Conservation (phyloP, 2,888 invertebrate species). For the Chloroclysta siterata region DNA sequence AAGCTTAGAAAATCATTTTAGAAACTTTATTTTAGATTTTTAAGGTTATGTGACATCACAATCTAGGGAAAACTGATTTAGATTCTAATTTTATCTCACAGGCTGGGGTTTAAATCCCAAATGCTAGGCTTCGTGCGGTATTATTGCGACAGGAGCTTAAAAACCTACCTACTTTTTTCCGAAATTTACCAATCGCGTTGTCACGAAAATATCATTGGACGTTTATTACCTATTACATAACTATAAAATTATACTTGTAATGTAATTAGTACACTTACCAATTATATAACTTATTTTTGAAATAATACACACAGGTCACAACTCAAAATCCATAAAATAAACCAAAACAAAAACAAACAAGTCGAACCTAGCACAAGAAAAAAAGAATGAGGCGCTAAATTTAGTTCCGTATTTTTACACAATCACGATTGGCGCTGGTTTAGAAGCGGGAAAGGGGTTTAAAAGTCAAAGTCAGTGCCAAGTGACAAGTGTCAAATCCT, state of each 20-base stretch:
- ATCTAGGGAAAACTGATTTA: neutral
- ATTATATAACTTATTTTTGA: conserved; percentile 35
- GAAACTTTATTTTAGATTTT: conserved; percentile 28
- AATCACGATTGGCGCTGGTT: conserved; percentile 1
- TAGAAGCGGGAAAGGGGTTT: neutral
- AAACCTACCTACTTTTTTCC: neutral
- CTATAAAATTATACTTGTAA: conserved; percentile 38
- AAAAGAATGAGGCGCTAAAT: neutral
- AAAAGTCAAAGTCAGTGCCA: conserved; percentile 5
- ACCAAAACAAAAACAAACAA: conserved; percentile 66
- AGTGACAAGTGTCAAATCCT: too few relatives aligned
- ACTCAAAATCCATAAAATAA: conserved; percentile 38
- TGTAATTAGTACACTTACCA: conserved; percentile 58
- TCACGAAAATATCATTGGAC: conserved; percentile 16
- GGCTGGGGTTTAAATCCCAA: conserved; percentile 32
- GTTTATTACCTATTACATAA: conserved; percentile 68
- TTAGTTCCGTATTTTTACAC: neutral
- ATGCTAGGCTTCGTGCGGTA: neutral
- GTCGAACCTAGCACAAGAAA: conserved; percentile 46
- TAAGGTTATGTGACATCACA: conserved; percentile 56
- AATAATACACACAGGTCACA: conserved; percentile 41
- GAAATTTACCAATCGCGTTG: neutral
- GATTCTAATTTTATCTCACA: conserved; percentile 7
- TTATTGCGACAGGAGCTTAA: neutral
- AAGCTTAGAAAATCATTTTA: conserved; percentile 1